A percentile compares a stretch with the other conserved stretches of the same genome.
Conservation (phyloP, 2,888 invertebrate genomes). For the Onthophagus sagittarius region DNA sequence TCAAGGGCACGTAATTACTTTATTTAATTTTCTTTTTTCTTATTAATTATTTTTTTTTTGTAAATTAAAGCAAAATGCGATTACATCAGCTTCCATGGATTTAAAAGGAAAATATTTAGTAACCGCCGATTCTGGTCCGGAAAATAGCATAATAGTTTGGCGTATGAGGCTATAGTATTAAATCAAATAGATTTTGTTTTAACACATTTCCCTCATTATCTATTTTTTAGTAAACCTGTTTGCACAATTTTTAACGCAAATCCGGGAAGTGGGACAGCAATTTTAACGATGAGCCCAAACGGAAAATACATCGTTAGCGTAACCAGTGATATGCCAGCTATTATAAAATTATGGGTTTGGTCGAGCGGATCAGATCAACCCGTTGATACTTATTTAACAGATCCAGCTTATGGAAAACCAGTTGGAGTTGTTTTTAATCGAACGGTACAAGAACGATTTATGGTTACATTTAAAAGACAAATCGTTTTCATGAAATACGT, state of each 20-base stretch:
- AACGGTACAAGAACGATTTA: conserved; percentile 44
- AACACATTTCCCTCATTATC: no score
- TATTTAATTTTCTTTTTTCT: not conserved
- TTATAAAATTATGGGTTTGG: conserved; percentile 62
- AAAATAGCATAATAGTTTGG: conserved; percentile 59
- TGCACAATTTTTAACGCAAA: conserved; percentile 56
- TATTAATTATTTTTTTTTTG: not conserved
- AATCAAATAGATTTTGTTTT: not conserved
- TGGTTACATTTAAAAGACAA: conserved; percentile 45
- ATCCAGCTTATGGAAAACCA: conserved; percentile 33
- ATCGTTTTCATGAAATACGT: conserved; percentile 47
- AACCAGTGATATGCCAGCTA: conserved; percentile 50
- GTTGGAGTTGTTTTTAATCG: conserved; percentile 44
- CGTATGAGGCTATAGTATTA: conserved; percentile 47
- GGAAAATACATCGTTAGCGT: conserved; percentile 58
- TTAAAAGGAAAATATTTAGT: conserved; percentile 55
- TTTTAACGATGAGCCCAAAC: conserved; percentile 53
- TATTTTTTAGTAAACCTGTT: conserved; percentile 47
- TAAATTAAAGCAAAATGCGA: conserved; percentile 50
- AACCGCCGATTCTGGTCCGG: conserved; percentile 57
- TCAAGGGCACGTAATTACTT: conserved; percentile 64
- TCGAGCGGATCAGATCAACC: conserved; percentile 52
- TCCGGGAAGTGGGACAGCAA: conserved; percentile 37
- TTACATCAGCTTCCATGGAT: conserved; percentile 53
- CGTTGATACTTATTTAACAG: conserved; percentile 49